Base-by-base conservation (phyloP, 64 coral and sea anemone species). In the Anthopleura sola region DNA sequence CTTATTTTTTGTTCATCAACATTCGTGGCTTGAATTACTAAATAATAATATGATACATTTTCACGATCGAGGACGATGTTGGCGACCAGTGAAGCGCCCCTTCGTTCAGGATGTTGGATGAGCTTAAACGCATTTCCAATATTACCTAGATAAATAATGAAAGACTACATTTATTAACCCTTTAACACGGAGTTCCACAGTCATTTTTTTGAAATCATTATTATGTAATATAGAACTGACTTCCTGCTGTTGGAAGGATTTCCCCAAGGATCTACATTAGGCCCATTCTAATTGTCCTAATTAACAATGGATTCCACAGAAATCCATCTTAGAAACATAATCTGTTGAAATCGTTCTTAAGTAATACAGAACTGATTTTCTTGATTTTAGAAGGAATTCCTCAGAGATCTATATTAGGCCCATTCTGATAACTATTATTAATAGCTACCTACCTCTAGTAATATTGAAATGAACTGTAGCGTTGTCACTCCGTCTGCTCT, bases 1-100 rank as follows among this genome's bases (percentile, higher is more conserved):
- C 56, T 92, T 37, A 80, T 89, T 37, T 96, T 96, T n/a, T 86
- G 74, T 83, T 96, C 94, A 15, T 92, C 86, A 0, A 83, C 75
- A 78, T 96, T 96, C 21, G 78, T 85, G 15, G 94, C 94, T 58
- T 85, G 78, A 47, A 96, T 96, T 44, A 87, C 84, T 82, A 96
- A 55, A 36, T 85, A 88, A 55, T 92, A 96, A 31, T 57, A 54
- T 17, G 94, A 76, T 24, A 49, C 20, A 26, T 36, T 57, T 78
- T 96, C 94, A 18, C 94, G 90, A 47, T 96, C 94, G 31, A 96
- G 94, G 26, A 49, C 82, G 3, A 33, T 36, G 34, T 82, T 80
- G 46, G 87, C 84, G 7, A 96, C 84, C 23, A 96, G 68, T 21
- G 87, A 89, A 60, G 94, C 94, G 66, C 87, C 89, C 21, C 82